Evolutionary conservation across 2,888 invertebrate species (phyloP), one percentile per base, ranked within the genome.

Genomic region (Polydrusus tereticollis): DNA sequence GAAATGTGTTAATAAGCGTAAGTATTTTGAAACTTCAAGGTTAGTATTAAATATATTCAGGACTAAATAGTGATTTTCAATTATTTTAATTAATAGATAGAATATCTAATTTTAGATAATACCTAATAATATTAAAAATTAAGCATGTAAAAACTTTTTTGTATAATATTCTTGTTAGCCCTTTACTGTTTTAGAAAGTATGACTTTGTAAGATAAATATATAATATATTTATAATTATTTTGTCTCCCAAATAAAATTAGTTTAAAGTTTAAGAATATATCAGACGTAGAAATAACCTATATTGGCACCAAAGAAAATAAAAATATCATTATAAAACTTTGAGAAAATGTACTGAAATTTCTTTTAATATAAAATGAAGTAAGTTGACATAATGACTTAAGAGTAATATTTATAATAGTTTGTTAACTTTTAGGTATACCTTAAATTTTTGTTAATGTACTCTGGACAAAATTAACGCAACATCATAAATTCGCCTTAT

Each of bases 101-200:
- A 62, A 55, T 73, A 73, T 69, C 72, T 73, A 73, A 73, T 73
- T 73, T 43, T 72, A 69, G 41, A 63, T 64, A 47, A 41, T n/a
- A n/a, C n/a, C n/a, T n/a, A n/a, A n/a, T n/a, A 43, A 58, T 58
- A 41, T 23, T 59, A 59, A 43, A 59, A 41, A 23, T 43, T 26
- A 16, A 29, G 18, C 52, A 55, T 55, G 52, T 55, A 55, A 50
- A 23, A 55, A 29, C 23, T 29, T 52, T 52, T 23, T 52, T 52
- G 29, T 52, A 52, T 29, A 50, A 23, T 23, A 21, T 52, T 52
- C 29, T 29, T 16, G 29, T 52, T 52, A 50, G 29, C 52, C 16
- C 29, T 16, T 55, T 55, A 16, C n/a, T 55, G 8, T 14, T 29
- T n/a, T 55, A 20, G 50, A 29, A 55, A 55, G 18, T 18, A 55